phyloP scores from a whole-genome alignment of 2,888 invertebrate genomes.

The Philonicus albiceps region DNA sequence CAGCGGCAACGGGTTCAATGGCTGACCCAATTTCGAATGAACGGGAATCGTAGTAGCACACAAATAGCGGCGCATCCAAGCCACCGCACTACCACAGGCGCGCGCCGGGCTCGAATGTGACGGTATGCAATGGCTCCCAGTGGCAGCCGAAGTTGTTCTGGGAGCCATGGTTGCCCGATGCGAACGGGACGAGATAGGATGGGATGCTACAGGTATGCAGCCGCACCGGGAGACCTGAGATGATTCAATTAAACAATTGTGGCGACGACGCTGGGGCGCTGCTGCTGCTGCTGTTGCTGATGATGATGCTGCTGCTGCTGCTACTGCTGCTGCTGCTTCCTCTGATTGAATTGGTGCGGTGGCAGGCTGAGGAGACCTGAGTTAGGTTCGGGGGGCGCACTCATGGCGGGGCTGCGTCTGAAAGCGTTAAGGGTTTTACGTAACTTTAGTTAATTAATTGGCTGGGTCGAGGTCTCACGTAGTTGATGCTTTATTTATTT shows the following conservation, averaged over 20 bases:
- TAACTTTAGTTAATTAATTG: neutral
- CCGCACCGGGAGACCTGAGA: neutral
- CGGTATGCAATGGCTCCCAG: neutral
- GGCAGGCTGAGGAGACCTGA: neutral
- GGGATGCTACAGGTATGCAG: neutral
- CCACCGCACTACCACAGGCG: neutral
- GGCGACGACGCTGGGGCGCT: neutral
- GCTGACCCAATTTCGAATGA: constrained; percentile 61
- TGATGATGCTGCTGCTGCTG: neutral
- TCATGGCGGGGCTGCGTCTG: neutral
- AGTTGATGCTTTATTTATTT: neutral
- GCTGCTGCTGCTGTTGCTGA: neutral
- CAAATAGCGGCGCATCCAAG: constrained; percentile 29
- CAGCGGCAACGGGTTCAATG: constrained; percentile 59
- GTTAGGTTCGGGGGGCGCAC: neutral
- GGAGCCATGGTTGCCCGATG: neutral
- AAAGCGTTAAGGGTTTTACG: neutral
- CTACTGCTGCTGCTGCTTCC: neutral
- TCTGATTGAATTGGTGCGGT: neutral
- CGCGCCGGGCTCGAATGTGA: neutral
- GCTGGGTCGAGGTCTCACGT: neutral
- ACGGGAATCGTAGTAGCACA: constrained; percentile 42
- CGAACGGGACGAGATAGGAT: neutral
- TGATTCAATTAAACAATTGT: neutral
- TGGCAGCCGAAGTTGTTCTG: neutral